Percentiles rank a stretch among this genome's conserved stretches.
phyloP scores from a whole-genome alignment of 2,797 vertebrate species.

The Australoheros facetus region DNA sequence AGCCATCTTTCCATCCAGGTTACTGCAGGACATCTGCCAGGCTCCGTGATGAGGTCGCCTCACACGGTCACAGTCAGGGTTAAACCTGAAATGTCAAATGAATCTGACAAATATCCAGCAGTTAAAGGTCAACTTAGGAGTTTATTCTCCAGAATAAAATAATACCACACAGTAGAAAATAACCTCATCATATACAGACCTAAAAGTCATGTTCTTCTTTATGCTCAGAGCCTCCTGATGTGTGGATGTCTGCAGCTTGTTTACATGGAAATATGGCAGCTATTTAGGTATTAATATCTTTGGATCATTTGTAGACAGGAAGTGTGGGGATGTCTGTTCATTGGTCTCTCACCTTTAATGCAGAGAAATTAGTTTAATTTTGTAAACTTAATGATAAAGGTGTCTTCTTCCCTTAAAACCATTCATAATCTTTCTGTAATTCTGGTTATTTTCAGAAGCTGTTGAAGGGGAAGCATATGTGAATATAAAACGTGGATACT shows the following conservation, averaged over 20 bases:
- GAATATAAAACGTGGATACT: no score
- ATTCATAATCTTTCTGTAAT: background rate
- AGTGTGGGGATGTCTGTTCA: background rate
- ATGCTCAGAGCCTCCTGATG: background rate
- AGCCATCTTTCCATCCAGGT: background rate
- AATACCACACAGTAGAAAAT: no score
- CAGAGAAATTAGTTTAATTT: background rate
- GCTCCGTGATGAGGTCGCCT: conserved; percentile 20
- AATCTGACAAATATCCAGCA: background rate
- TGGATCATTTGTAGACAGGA: background rate
- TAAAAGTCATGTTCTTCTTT: background rate
- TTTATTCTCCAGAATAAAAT: background rate
- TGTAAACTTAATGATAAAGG: background rate
- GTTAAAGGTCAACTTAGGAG: background rate
- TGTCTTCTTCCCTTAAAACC: no score
- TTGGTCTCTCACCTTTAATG: background rate
- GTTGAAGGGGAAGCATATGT: background rate
- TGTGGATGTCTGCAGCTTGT: background rate
- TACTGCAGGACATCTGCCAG: background rate
- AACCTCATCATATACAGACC: no score
- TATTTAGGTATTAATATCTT: background rate
- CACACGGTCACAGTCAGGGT: background rate
- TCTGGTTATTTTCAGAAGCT: background rate
- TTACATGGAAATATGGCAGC: no score
- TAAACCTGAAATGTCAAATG: conserved; percentile 3